phyloP scores from a whole-genome alignment of 2,113 vertebrate genomes.

The Calypte anna region DNA sequence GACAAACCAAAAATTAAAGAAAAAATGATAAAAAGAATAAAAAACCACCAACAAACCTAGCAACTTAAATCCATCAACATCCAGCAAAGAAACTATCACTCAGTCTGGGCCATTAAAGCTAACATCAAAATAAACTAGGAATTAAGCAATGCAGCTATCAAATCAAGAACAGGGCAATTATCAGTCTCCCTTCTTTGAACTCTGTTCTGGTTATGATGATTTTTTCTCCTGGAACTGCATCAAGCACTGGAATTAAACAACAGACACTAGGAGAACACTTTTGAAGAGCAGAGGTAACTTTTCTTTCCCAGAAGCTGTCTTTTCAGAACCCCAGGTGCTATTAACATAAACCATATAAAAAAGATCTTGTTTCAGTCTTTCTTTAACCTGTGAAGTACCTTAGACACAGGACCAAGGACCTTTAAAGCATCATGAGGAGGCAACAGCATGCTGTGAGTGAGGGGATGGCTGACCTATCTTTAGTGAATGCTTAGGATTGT shows the following conservation, averaged over 20 bases:
- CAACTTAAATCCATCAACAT: slow-evolving; percentile 49
- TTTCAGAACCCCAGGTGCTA: neutral
- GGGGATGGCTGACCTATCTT: neutral
- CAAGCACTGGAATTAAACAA: neutral
- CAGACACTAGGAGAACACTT: neutral
- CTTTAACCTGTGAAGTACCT: neutral
- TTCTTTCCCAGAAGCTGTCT: neutral
- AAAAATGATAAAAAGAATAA: slow-evolving; percentile 25
- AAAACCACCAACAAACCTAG: neutral
- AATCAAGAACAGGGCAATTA: neutral
- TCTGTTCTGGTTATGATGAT: neutral
- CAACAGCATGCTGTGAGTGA: neutral
- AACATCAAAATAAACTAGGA: slow-evolving; percentile 2
- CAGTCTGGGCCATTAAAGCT: neutral
- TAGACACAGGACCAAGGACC: neutral
- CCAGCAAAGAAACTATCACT: slow-evolving; percentile 6
- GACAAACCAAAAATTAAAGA: slow-evolving; percentile 24
- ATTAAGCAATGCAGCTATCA: slow-evolving; percentile 34
- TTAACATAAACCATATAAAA: neutral
- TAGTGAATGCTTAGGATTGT: neutral
- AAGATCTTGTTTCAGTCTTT: neutral
- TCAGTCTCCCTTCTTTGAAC: slow-evolving; percentile 5
- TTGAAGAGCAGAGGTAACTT: neutral
- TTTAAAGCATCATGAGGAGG: neutral
- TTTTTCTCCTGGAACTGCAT: neutral